phyloP scores from a whole-genome alignment of 2,797 vertebrate genomes.

The Pseudomugil tenellus region DNA sequence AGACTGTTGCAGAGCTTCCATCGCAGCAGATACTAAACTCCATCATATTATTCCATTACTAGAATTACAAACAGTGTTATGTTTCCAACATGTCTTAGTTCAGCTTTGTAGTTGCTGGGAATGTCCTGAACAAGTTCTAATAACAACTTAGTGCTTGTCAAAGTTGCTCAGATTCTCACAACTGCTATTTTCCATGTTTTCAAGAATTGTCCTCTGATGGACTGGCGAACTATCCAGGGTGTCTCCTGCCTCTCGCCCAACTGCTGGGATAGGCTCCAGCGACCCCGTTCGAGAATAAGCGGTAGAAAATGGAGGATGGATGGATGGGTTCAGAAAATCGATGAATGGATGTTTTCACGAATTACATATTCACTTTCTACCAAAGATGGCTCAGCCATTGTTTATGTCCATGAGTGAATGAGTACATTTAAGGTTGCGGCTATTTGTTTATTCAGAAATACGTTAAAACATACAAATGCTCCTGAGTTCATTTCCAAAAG shows the following conservation, averaged over 20 bases:
- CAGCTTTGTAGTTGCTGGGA: background rate
- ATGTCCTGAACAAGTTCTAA: background rate
- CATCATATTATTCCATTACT: background rate
- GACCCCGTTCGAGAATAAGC: too few species aligned
- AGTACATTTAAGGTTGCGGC: background rate
- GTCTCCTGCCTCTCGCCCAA: too few species aligned
- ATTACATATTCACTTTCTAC: too few species aligned
- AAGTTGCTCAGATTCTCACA: too few species aligned
- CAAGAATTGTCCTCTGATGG: too few species aligned
- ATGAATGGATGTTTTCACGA: too few species aligned
- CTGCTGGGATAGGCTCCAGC: too few species aligned
- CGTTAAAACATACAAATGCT: background rate
- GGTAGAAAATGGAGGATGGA: too few species aligned
- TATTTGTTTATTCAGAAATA: background rate
- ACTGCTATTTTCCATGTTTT: background rate
- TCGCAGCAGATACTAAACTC: background rate
- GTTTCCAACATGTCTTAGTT: too few species aligned
- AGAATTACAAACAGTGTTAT: background rate
- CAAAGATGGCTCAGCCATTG: background rate
- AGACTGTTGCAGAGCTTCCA: background rate
- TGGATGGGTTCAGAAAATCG: too few species aligned
- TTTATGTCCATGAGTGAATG: background rate
- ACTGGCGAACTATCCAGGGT: too few species aligned
- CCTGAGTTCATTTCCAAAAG: conserved; percentile 2
- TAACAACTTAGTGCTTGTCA: background rate